Evolutionary conservation across 2,113 vertebrate species (phyloP).

Genomic region (Micronycteris hirsuta): DNA sequence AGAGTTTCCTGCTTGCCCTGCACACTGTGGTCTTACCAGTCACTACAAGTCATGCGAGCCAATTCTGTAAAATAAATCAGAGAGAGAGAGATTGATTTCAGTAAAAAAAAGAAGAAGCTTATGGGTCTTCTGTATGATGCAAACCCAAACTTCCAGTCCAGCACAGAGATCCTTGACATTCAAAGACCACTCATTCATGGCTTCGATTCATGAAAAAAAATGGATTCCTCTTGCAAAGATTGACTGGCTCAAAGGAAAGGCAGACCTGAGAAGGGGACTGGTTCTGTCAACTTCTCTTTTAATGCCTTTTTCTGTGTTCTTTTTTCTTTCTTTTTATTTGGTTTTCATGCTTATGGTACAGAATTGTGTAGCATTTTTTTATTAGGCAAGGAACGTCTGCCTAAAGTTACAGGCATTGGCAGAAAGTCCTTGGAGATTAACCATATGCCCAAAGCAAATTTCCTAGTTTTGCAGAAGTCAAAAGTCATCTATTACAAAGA

Average conservation of each 20-base stretch:
- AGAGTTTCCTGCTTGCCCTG: background rate
- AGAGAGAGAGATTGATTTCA: background rate
- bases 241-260: background rate
- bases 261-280: background rate
- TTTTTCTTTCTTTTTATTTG: background rate
- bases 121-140: background rate
- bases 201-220: background rate
- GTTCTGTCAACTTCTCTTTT: background rate
- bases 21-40: background rate
- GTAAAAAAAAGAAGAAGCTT: background rate
- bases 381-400: background rate
- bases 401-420: background rate
- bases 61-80: background rate
- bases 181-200: background rate
- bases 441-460: background rate
- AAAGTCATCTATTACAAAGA: constrained; percentile 6
- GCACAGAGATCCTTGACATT: background rate
- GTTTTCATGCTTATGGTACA: background rate
- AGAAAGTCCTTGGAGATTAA: background rate
- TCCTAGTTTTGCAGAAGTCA: background rate
- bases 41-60: background rate
- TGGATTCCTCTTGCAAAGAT: background rate
- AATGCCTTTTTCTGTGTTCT: background rate
- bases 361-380: background rate
- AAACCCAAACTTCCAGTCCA: background rate